Evolutionary conservation across 1,140 invertebrate species (phyloP).

Genomic region (Anoplophora glabripennis): DNA sequence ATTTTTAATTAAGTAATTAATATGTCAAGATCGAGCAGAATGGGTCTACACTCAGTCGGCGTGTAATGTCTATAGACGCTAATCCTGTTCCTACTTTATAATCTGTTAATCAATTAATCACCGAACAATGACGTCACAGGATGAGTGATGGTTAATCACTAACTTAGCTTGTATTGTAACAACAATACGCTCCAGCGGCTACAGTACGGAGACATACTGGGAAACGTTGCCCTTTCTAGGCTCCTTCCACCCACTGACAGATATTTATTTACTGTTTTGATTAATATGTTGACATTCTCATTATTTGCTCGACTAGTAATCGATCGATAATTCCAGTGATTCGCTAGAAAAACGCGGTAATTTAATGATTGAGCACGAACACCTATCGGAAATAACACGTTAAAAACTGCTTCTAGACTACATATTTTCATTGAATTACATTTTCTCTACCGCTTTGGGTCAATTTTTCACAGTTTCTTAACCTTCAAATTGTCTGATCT

Average conservation of each 20-base stretch:
- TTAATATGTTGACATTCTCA: conserved; percentile 16
- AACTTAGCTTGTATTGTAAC: conserved; percentile 34
- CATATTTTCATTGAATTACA: too few species aligned
- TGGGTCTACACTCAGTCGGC: conserved; percentile 18
- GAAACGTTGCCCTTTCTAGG: conserved; percentile 24
- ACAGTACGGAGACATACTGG: conserved; percentile 30
- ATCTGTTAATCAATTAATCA: conserved; percentile 38
- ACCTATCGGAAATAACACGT: too few species aligned
- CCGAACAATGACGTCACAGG: conserved; percentile 32
- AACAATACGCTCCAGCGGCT: conserved; percentile 32
- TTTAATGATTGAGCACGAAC: too few species aligned
- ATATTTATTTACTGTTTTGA: conserved; percentile 19
- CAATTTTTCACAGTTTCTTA: too few species aligned
- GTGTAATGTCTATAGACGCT: conserved; percentile 21
- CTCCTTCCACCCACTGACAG: conserved; percentile 26
- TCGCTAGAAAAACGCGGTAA: too few species aligned
- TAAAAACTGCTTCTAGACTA: too few species aligned
- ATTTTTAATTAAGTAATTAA: conserved; percentile 16
- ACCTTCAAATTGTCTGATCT: too few species aligned
- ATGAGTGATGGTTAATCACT: conserved; percentile 40
- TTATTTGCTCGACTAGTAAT: too few species aligned
- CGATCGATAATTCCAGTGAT: too few species aligned
- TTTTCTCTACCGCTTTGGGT: too few species aligned
- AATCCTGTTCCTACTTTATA: conserved; percentile 19
- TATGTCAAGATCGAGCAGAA: conserved; percentile 16